Conservation (phyloP, 2,888 invertebrate species). For the Oeneis ivallda region DNA sequence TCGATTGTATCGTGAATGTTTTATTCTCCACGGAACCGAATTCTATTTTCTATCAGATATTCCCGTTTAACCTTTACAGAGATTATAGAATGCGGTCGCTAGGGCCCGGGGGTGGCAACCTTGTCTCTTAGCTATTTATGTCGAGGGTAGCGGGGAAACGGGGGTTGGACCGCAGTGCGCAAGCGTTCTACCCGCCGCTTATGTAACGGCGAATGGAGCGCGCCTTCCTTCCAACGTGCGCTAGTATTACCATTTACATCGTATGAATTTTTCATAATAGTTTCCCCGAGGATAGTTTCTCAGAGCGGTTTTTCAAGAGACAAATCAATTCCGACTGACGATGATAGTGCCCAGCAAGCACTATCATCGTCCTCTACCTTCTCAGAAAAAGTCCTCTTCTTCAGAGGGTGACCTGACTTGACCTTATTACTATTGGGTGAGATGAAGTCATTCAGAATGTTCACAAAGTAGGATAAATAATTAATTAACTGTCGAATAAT, state of each 20-base stretch:
- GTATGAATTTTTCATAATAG: slow-evolving; percentile 58
- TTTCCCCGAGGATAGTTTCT: slow-evolving; percentile 1
- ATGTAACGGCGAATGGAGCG: slow-evolving; percentile 65
- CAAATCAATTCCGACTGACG: neutral
- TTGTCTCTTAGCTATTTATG: slow-evolving; percentile 81
- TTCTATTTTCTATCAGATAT: slow-evolving; percentile 73
- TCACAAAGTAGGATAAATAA: too few relatives aligned
- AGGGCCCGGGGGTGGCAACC: slow-evolving; percentile 77
- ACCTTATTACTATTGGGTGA: neutral
- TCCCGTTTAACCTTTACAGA: slow-evolving; percentile 78
- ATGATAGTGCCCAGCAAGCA: neutral
- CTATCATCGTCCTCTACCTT: too few relatives aligned
- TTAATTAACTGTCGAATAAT: too few relatives aligned
- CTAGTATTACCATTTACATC: slow-evolving; percentile 44
- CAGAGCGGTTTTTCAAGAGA: neutral
- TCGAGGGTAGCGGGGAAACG: slow-evolving; percentile 64
- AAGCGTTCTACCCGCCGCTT: slow-evolving; percentile 68
- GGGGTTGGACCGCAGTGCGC: slow-evolving; percentile 68
- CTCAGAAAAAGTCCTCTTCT: too few relatives aligned
- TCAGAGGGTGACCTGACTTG: neutral
- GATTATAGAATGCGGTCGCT: slow-evolving; percentile 77
- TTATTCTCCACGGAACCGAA: slow-evolving; percentile 58
- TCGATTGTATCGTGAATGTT: slow-evolving; percentile 47
- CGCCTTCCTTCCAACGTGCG: slow-evolving; percentile 47
- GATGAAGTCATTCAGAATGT: neutral